Conservation (phyloP, 2,888 invertebrate genomes). For the Abrostola triplasia region DNA sequence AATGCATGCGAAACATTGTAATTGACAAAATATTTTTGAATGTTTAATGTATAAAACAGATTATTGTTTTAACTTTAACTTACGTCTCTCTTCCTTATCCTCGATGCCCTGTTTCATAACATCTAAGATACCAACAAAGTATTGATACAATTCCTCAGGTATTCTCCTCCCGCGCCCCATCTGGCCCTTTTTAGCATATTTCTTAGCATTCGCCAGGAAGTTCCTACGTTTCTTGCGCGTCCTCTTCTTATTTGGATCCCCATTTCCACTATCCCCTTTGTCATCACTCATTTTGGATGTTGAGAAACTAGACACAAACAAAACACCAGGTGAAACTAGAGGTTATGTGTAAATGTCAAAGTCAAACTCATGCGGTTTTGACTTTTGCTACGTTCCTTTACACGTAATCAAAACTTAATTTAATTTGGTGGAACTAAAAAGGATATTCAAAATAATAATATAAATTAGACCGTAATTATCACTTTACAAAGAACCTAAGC, state of each 20-base stretch:
- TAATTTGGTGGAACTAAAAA: too few relatives aligned
- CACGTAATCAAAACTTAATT: too few relatives aligned
- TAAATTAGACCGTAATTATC: too few relatives aligned
- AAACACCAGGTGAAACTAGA: slow-evolving; percentile 39
- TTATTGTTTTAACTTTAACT: slow-evolving; percentile 47
- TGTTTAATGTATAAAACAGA: background rate
- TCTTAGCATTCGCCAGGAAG: slow-evolving; percentile 91
- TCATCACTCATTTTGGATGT: slow-evolving; percentile 71
- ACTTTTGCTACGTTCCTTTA: slow-evolving; percentile 7
- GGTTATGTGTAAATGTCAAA: slow-evolving; percentile 60
- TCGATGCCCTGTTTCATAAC: slow-evolving; percentile 91
- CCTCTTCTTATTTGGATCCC: slow-evolving; percentile 75
- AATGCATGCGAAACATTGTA: background rate
- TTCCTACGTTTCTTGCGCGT: slow-evolving; percentile 90
- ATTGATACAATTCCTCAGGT: slow-evolving; percentile 92
- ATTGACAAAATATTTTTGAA: background rate
- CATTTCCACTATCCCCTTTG: slow-evolving; percentile 47
- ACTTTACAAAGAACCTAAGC: too few relatives aligned
- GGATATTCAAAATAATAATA: too few relatives aligned
- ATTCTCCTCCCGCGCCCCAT: slow-evolving; percentile 92
- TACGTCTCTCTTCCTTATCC: slow-evolving; percentile 92
- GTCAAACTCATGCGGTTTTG: slow-evolving; percentile 50
- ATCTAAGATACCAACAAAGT: slow-evolving; percentile 93
- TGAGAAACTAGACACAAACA: slow-evolving; percentile 23
- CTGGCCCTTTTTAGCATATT: slow-evolving; percentile 92